Conservation (phyloP, 2,113 vertebrate genomes). For the Chaetodon trifascialis region DNA sequence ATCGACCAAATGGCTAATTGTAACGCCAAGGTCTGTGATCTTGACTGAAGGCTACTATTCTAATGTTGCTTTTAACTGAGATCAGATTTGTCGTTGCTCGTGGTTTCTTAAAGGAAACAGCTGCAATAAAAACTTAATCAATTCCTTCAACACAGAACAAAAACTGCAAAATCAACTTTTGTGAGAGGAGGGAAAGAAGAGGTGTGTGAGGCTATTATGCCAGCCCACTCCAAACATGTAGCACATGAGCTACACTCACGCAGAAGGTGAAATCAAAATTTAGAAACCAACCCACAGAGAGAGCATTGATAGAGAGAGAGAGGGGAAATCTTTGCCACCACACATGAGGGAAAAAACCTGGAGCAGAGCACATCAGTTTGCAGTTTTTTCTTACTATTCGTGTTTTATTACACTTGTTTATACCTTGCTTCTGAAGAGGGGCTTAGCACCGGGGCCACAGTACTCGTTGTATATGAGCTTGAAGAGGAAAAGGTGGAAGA, state of each 20-base stretch:
- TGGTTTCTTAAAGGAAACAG: background rate
- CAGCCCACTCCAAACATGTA: background rate
- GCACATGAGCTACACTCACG: constrained; percentile 28
- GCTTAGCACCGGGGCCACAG: constrained; percentile 96
- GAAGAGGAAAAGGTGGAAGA: constrained; percentile 99
- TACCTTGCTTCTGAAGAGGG: constrained; percentile 99
- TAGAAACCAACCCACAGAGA: constrained; percentile 50
- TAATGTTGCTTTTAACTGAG: background rate
- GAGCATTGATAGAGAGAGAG: background rate
- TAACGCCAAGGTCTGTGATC: background rate
- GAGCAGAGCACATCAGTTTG: constrained; percentile 33
- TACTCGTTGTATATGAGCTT: constrained; percentile 99
- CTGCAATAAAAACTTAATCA: background rate
- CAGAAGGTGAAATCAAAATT: constrained; percentile 32
- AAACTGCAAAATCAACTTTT: background rate
- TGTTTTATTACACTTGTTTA: constrained; percentile 66
- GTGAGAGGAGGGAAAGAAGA: background rate
- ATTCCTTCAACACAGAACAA: background rate
- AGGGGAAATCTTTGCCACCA: constrained; percentile 47
- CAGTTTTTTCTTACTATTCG: constrained; percentile 7
- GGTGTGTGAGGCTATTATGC: background rate
- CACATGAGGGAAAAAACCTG: constrained; percentile 23
- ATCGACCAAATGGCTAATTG: background rate
- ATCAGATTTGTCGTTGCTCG: background rate
- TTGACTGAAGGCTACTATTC: constrained; percentile 1